These are phyloP conservation scores for Umimayanthus chanpuru DNA, from an alignment of 92 coral and sea anemone genomes.

Conservation along the genomic window DNA sequence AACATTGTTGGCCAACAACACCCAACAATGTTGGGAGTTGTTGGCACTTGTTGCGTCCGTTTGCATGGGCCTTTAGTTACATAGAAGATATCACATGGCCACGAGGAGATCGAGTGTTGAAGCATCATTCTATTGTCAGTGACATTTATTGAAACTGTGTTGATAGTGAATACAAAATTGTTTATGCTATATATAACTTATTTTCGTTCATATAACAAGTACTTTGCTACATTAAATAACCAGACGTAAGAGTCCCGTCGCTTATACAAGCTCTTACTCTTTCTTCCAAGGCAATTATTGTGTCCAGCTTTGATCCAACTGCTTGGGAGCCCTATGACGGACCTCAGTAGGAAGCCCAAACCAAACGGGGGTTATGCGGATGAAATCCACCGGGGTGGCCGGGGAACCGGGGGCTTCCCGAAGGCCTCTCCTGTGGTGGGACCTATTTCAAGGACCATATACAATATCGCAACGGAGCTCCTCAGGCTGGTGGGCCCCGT, in stretches of 20 bases:
- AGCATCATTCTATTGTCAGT: too few relatives aligned
- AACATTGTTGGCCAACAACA: too few relatives aligned
- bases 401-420: conserved; percentile 88
- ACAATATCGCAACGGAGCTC: conserved; percentile 95
- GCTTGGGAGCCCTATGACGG: conserved; percentile 93
- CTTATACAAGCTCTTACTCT: neutral
- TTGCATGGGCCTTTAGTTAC: too few relatives aligned
- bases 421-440: conserved; percentile 87
- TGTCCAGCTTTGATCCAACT: conserved; percentile 97
- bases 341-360: conserved; percentile 82
- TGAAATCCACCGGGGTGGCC: conserved; percentile 94
- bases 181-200: too few relatives aligned
- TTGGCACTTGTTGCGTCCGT: too few relatives aligned
- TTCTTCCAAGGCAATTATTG: conserved; percentile 80
- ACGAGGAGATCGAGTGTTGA: neutral
- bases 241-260: neutral
- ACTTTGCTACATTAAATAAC: too few relatives aligned
- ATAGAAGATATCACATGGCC: too few relatives aligned
- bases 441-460: conserved; percentile 90
- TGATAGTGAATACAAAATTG: too few relatives aligned
- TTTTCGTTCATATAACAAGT: too few relatives aligned
- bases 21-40: too few relatives aligned
- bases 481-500: conserved; percentile 93
- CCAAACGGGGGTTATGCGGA: conserved; percentile 72
- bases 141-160: too few relatives aligned